Evolutionary conservation across 2,113 vertebrate genomes (phyloP), one percentile per base, ranked within the genome.

Genomic region (Brachypodius melanocephalos): DNA sequence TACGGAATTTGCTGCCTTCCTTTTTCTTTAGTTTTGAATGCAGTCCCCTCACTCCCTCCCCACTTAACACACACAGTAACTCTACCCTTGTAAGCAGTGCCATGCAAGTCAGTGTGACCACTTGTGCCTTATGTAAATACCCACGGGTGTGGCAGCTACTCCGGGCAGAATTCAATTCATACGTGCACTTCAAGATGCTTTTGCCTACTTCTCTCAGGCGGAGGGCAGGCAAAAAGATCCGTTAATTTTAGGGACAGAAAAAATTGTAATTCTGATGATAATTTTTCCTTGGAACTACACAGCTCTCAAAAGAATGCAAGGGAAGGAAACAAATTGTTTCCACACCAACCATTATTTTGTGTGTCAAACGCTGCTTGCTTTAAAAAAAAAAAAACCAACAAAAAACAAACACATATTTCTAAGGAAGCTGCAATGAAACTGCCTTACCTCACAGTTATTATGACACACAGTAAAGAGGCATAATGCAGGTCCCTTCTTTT

Each of bases 341-440:
- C 80, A 17, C 69, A 73, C 49, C 57, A 69, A 85, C 85, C 51
- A 79, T 79, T 95, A 75, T 43, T 89, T 73, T 19, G 7, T 31
- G 57, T 67, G 71, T 69, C 43, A 67, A 94, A 89, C 2, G 4
- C 14, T 36, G 38, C 36, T 58, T 86, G 43, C 4, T 80, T 58
- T 25, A 8, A 26, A 1, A 7, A 32, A 52, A 7, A 14, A 40
- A 52, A 10, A 61, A 29, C 5, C 17, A 22, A n/a, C 18, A 8
- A 19, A 12, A 59, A 55, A 14, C 18, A 54, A 74, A 75, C 48
- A 61, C 10, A 2, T 67, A 87, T 94, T 96, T 95, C 89, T 85
- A 96, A 92, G 80, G 83, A 90, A 97, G 68, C 76, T 92, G 71
- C 78, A 92, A 95, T 71, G 51, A 93, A 94, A 95, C 75, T 57